A percentile compares a stretch with the other conserved stretches of the same genome.
Conservation (phyloP, 1,140 invertebrate genomes). For the Pachypeltis micranthus region DNA sequence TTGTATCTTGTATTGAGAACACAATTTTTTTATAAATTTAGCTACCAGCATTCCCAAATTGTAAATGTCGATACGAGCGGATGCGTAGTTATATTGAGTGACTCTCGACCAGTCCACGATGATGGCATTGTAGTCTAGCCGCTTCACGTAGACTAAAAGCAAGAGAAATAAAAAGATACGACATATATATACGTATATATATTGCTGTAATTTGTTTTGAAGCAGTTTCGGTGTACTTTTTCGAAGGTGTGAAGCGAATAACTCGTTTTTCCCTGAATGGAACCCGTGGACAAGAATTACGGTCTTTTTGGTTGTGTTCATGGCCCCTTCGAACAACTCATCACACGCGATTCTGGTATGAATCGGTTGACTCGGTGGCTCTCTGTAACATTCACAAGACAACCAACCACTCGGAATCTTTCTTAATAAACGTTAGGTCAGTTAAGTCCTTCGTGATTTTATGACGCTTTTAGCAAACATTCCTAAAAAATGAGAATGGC, state of each 20-base stretch:
- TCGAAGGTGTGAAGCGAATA: not conserved
- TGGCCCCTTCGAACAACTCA: not conserved
- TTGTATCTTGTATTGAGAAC: conserved; percentile 24
- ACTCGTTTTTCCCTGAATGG: not conserved
- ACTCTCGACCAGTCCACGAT: conserved; percentile 46
- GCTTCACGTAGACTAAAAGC: conserved; percentile 39
- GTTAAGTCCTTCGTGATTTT: no score
- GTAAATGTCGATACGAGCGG: conserved; percentile 8
- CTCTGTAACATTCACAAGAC: no score
- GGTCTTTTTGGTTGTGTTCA: not conserved
- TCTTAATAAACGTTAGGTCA: no score
- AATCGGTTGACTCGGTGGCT: no score
- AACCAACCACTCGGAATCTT: no score
- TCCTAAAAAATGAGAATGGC: no score
- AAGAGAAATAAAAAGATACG: not conserved
- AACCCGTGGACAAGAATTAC: not conserved
- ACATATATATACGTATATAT: not conserved
- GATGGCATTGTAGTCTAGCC: conserved; percentile 47
- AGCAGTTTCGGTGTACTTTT: not conserved
- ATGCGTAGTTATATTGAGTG: conserved; percentile 33
- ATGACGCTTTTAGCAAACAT: no score
- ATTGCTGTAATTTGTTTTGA: no score
- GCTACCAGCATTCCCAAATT: conserved; percentile 32
- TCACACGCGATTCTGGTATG: not conserved
- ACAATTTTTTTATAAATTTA: conserved; percentile 19